Evolutionary conservation across 2,797 vertebrate species (phyloP), one percentile per base, ranked within the genome.

Genomic region (Pangasius djambal): DNA sequence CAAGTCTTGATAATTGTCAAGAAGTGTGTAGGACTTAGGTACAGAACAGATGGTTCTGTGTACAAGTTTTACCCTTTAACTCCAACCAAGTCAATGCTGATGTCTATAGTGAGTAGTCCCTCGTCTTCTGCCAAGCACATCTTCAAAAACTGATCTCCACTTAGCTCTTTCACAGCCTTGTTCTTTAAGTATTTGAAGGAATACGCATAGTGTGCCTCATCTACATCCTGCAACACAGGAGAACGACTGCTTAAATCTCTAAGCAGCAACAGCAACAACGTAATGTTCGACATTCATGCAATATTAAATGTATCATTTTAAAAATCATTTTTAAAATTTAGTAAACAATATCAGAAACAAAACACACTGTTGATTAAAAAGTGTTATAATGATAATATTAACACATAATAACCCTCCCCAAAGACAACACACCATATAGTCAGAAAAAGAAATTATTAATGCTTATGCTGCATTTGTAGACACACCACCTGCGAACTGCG

Each of bases 111-210:
- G 48, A 99, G 97, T 83, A 99, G 95, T 0, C 95, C 97, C 90
- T 99, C 99, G 0, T 99, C 98, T 92, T 98, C 98, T 40, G 98
- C 98, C 94, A 98, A 94, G 91, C 97, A 97, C 95, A 99, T 99
- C 95, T 99, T 99, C 91, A 99, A 94, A 92, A 99, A 99, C 95
- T 99, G 98, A 87, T 99, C 99, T 83, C 98, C 98, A 89, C 97
- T 97, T 34, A 99, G 95, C 93, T 99, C 99, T 93, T 99, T 99
- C 70, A 99, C 98, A 31, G 98, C 96, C 90, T 99, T 99, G 94
- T 99, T 99, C 94, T 99, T 99, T 84, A 99, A 95, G 93, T 99
- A 99, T 92, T 99, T 99, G 94, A 99, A 99, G 81, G 98, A 97
- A 93, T 99, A 99, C 40, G 97, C 98, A 28, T 97, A 99, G 93